Evolutionary conservation across 2,113 vertebrate species (phyloP).

Genomic region (Casuarius casuarius): DNA sequence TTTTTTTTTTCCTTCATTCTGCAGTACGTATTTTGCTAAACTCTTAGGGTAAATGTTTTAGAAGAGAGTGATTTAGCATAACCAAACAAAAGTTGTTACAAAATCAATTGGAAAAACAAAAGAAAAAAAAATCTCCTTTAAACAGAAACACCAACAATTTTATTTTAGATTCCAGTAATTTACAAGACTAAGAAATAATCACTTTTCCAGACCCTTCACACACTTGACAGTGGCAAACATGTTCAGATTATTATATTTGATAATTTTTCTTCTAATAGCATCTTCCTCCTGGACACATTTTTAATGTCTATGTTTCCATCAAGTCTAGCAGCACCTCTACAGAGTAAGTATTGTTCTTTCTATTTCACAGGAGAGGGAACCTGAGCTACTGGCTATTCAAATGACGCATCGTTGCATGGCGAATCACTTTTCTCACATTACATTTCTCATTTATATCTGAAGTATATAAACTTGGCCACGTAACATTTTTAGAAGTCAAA

Average conservation of each 20-base stretch:
- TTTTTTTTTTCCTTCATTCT: not conserved
- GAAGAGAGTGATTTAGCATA: not conserved
- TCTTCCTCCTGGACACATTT: not conserved
- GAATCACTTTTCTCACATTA: not conserved
- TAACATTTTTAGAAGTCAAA: not conserved
- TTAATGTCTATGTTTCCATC: not conserved
- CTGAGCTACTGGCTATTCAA: not conserved
- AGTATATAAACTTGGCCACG: not conserved
- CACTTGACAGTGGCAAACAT: not conserved
- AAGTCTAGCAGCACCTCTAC: not conserved
- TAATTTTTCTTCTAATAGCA: not conserved
- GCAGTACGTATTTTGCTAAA: not conserved
- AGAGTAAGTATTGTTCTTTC: not conserved
- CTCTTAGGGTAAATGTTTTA: not conserved
- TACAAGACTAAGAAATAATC: not conserved
- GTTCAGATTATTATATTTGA: not conserved
- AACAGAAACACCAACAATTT: not conserved
- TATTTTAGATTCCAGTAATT: conserved; percentile 14
- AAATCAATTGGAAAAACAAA: not conserved
- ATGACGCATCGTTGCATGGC: no score
- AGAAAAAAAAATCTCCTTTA: not conserved
- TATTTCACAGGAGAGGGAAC: not conserved
- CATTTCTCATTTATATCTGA: not conserved
- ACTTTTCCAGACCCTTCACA: not conserved
- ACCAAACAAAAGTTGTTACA: not conserved